phyloP scores from a whole-genome alignment of 2,888 invertebrate genomes.

The Colostygia pectinataria region DNA sequence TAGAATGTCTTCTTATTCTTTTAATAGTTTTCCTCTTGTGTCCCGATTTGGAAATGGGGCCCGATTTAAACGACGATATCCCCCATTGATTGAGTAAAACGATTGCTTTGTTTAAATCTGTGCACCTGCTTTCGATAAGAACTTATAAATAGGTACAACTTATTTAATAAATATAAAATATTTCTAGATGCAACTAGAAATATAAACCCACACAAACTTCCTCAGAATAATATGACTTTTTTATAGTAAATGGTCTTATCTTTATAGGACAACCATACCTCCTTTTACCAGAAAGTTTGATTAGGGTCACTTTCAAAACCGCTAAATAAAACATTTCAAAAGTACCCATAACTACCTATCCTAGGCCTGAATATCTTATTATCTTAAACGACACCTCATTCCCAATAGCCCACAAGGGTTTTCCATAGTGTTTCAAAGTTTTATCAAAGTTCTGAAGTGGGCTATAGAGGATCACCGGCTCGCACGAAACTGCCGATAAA shows the following conservation, averaged over 20 bases:
- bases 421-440: slow-evolving; percentile 24
- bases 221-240: no score
- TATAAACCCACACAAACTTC: no score
- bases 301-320: slow-evolving; percentile 12
- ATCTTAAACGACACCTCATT: slow-evolving; percentile 23
- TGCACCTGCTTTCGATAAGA: slow-evolving; percentile 7
- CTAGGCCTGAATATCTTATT: slow-evolving; percentile 19
- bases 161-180: no score
- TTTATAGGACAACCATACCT: not conserved
- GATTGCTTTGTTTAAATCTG: slow-evolving; percentile 24
- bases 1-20: slow-evolving; percentile 58
- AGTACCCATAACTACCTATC: no score
- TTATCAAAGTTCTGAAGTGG: slow-evolving; percentile 24
- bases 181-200: not conserved
- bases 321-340: slow-evolving; percentile 17
- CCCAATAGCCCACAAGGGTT: slow-evolving; percentile 21
- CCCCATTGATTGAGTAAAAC: slow-evolving; percentile 33
- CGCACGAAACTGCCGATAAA: slow-evolving; percentile 17
- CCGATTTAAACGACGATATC: slow-evolving; percentile 35
- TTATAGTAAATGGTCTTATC: not conserved
- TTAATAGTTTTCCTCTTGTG: slow-evolving; percentile 58
- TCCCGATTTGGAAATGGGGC: slow-evolving; percentile 46
- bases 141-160: no score
- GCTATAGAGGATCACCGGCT: slow-evolving; percentile 18
- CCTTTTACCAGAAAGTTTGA: slow-evolving; percentile 12